phyloP scores from a whole-genome alignment of 2,113 vertebrate genomes.

The Candoia aspera region DNA sequence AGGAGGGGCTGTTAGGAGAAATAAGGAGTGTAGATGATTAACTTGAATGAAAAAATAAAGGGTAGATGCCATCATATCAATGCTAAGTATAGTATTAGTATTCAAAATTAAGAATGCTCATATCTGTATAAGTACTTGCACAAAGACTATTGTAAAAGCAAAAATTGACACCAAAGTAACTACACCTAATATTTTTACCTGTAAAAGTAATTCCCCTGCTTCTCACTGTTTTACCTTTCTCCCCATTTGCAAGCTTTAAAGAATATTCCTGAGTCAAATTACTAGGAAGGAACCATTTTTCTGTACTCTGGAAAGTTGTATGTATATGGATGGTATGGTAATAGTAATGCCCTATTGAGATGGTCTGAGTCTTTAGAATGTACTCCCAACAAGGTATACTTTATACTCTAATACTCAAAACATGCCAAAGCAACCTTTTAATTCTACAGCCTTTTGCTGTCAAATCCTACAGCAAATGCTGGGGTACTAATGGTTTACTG shows the following conservation, averaged over 20 bases:
- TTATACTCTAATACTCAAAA: background rate
- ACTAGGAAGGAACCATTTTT: background rate
- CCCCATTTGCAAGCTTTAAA: background rate
- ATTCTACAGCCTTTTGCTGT: background rate
- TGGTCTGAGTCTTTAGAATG: background rate
- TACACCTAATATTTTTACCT: background rate
- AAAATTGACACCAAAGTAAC: background rate
- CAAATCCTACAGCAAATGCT: background rate
- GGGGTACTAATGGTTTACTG: too few relatives aligned
- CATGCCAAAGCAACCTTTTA: background rate
- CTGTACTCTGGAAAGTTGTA: background rate
- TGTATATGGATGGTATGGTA: background rate
- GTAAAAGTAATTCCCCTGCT: background rate
- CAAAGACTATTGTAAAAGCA: background rate
- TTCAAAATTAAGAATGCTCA: background rate
- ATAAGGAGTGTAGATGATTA: background rate
- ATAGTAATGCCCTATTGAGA: background rate
- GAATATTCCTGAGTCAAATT: background rate
- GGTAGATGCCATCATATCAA: background rate
- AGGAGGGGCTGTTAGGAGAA: background rate
- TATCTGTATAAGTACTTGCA: background rate
- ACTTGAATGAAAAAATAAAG: background rate
- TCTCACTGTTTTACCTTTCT: background rate
- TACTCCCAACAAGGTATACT: background rate
- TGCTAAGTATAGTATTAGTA: background rate